These are phyloP conservation scores for Elegia similella DNA, from an alignment of 2,888 invertebrate genomes.

Conservation along the genomic window DNA sequence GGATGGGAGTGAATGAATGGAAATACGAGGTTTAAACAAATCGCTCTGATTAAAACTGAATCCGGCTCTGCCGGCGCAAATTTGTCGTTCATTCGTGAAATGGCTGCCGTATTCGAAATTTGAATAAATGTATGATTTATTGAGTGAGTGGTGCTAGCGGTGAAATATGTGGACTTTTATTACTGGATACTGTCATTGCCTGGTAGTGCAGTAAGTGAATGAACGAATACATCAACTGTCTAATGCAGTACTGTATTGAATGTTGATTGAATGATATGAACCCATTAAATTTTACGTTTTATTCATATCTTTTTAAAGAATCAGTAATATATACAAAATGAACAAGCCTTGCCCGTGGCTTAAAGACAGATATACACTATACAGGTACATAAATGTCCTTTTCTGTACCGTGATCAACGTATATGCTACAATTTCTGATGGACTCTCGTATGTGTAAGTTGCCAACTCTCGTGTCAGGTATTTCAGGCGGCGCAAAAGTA, in stretches of 20 bases:
- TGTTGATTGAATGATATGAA: not conserved
- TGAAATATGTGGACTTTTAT: slow-evolving; percentile 14
- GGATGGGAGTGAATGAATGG: slow-evolving; percentile 20
- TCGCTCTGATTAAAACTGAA: slow-evolving; percentile 22
- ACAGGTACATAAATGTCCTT: too few species aligned
- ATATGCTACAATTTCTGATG: too few species aligned
- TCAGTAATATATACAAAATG: too few species aligned
- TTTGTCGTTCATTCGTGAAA: slow-evolving; percentile 15
- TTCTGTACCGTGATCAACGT: too few species aligned
- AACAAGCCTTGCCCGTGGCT: too few species aligned
- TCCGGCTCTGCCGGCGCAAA: slow-evolving; percentile 9
- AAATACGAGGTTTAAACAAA: slow-evolving; percentile 21
- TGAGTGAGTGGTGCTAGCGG: slow-evolving; percentile 10
- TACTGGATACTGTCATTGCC: slow-evolving; percentile 11
- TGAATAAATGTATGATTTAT: slow-evolving; percentile 12
- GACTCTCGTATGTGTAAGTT: too few species aligned
- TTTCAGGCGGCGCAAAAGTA: too few species aligned
- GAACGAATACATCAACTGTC: not conserved
- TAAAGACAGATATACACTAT: too few species aligned
- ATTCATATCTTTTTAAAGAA: too few species aligned
- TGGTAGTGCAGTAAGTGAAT: slow-evolving; percentile 2
- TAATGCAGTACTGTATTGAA: not conserved
- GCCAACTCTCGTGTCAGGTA: too few species aligned
- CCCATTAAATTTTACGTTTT: too few species aligned
- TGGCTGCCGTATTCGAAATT: slow-evolving; percentile 15